Base-by-base conservation (phyloP, 1,140 invertebrate genomes). In the Apis florea region DNA sequence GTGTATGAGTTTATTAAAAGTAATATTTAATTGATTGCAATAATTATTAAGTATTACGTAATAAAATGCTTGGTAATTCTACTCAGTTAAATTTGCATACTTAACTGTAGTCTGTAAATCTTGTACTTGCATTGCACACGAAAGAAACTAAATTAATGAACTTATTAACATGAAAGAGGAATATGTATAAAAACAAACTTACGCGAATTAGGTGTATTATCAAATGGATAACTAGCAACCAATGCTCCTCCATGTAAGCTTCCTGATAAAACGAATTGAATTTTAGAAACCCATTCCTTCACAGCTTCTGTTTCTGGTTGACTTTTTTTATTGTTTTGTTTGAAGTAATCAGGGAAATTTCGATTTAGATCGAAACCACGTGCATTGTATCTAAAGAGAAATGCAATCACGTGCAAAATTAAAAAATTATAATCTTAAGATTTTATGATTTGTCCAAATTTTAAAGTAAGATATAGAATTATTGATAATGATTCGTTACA, bases 291-390 rank as follows among this genome's bases (percentile, higher is more conserved):
- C 98, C 98, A 98, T 89, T 98, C 96, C 93, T 99, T 99, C 3
- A 99, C 97, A 2, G 98, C 98, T 87, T 97, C 96, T 0, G 98
- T 99, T 94, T 99, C 99, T 6, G 98, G 97, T 92, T 98, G 97
- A 6, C 96, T 95, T 40, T 96, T 95, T 88, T 97, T 97, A 83
- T 97, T 97, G 92, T 98, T 98, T 88, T 96, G 95, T 90, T 97
- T 98, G 93, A 98, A 98, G 91, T 97, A 98, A 93, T 98, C 97
- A 0, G 98, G 97, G 93, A 98, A 98, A 93, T 98, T 98, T 69
- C 97, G 95, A 93, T 98, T 98, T 76, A 98, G 93, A 90, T 98
- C 97, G 89, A 97, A 98, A 4, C 97, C 97, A 64, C 96, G 95
- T 1, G 97, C 96, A 91, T 98, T 98, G 90, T 97, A 97, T 85